phyloP scores from a whole-genome alignment of 2,113 vertebrate species.

The Oceanodroma tethys region DNA sequence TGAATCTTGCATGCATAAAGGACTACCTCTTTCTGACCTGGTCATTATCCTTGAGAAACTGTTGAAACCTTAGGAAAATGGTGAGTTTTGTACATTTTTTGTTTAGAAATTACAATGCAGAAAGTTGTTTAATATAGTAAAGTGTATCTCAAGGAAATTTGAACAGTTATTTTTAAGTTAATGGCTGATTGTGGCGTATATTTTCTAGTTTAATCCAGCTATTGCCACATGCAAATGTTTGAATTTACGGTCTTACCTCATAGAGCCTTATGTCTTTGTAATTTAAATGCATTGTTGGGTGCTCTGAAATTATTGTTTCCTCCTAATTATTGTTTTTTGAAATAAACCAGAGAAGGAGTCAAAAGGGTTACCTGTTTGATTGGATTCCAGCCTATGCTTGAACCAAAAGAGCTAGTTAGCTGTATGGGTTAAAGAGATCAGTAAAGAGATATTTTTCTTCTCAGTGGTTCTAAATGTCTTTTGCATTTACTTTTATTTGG shows the following conservation, averaged over 20 bases:
- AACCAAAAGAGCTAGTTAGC: not conserved
- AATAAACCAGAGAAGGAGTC: not conserved
- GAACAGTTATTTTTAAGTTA: not conserved
- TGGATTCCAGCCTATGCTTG: not conserved
- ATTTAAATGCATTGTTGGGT: not conserved
- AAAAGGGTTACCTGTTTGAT: not conserved
- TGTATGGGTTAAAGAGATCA: not conserved
- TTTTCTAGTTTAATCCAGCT: not conserved
- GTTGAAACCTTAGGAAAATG: slow-evolving; percentile 27
- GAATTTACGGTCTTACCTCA: not conserved
- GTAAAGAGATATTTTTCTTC: not conserved
- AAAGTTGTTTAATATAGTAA: not conserved
- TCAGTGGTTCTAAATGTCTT: not conserved
- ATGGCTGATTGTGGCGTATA: not conserved
- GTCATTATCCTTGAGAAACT: not conserved
- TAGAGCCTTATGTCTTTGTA: not conserved
- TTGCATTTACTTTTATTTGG: not conserved
- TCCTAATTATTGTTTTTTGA: not conserved
- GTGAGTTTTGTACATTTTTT: not conserved
- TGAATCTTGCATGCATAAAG: not conserved
- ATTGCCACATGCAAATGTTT: not conserved
- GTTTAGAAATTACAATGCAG: not conserved
- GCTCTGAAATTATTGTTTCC: not conserved
- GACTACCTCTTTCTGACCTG: not conserved
- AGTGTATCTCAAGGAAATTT: not conserved